These are phyloP conservation scores for Apostichopus japonicus DNA, from an alignment of 35 echinoderm and acorn worm species.

Conservation along the genomic window DNA sequence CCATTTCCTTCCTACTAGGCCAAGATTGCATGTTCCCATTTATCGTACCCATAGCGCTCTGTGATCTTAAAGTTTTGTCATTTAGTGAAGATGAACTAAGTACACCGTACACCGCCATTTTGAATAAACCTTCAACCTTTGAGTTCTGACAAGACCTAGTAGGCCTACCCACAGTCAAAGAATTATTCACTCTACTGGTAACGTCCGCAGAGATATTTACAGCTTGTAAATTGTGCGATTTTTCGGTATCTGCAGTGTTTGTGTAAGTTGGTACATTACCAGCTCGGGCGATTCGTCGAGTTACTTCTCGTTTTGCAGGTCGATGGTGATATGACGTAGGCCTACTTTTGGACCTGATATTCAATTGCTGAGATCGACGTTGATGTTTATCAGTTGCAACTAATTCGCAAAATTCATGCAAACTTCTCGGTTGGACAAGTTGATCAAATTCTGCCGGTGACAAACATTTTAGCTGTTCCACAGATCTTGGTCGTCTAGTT, in stretches of 20 bases:
- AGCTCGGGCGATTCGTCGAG: background rate
- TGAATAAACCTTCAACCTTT: background rate
- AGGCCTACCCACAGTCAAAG: background rate
- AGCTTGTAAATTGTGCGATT: too few species aligned
- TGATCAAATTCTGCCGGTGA: background rate
- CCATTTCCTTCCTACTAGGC: background rate
- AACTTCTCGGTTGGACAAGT: slow-evolving; percentile 12
- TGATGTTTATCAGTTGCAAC: background rate
- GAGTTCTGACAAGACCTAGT: background rate
- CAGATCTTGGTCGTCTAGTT: slow-evolving; percentile 14
- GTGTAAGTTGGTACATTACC: background rate
- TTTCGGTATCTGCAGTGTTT: too few species aligned
- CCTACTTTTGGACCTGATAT: background rate
- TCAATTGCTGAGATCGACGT: background rate
- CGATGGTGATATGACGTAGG: background rate
- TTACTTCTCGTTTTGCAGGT: background rate
- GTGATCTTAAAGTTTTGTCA: background rate
- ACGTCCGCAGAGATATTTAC: too few species aligned
- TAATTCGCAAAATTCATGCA: background rate
- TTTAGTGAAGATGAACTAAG: background rate
- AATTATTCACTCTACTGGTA: too few species aligned
- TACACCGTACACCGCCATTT: slow-evolving; percentile 31
- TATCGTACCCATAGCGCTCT: background rate
- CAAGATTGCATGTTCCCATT: background rate
- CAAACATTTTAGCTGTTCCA: background rate